Percentiles rank a stretch among this genome's conserved stretches.
Evolutionary conservation across 92 coral and sea anemone genomes (phyloP).

Genomic region (Epizoanthus stellaris): DNA sequence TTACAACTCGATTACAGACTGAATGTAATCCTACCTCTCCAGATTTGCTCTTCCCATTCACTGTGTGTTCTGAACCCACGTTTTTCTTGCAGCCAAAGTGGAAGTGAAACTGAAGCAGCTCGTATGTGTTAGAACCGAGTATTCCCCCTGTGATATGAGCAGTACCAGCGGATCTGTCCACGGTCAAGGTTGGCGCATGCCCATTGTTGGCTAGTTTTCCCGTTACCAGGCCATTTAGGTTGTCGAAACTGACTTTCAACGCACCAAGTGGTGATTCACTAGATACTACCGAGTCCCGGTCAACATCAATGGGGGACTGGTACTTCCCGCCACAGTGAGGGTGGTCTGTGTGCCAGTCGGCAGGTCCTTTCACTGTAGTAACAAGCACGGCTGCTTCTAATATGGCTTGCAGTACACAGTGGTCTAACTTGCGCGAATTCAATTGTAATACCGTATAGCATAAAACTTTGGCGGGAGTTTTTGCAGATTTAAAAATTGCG

Average conservation of each 20-base stretch:
- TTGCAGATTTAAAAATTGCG: too few relatives aligned
- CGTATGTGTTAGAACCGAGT: background rate
- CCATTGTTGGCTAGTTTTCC: conserved; percentile 45
- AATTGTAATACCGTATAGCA: too few relatives aligned
- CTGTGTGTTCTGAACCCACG: conserved; percentile 53
- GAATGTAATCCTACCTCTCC: conserved; percentile 32
- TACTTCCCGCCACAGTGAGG: conserved; percentile 12
- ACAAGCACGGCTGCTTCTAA: background rate
- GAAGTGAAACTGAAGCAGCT: conserved; percentile 50
- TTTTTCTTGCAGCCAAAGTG: conserved; percentile 49
- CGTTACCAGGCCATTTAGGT: conserved; percentile 20
- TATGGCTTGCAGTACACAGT: background rate
- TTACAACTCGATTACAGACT: background rate
- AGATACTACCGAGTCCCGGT: background rate
- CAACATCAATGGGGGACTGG: conserved; percentile 55
- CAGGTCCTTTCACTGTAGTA: conserved; percentile 39
- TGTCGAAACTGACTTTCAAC: conserved; percentile 32
- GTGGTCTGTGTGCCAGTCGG: conserved; percentile 28
- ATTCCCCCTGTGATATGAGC: conserved; percentile 50
- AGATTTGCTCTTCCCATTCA: conserved; percentile 1
- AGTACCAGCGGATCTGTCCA: conserved; percentile 23
- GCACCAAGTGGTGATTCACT: background rate
- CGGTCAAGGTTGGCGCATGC: conserved; percentile 27
- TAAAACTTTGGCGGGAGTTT: too few relatives aligned
- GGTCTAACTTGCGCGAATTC: too few relatives aligned